Evolutionary conservation across 2,888 invertebrate species (phyloP).

Genomic region (Atethmia centrago): DNA sequence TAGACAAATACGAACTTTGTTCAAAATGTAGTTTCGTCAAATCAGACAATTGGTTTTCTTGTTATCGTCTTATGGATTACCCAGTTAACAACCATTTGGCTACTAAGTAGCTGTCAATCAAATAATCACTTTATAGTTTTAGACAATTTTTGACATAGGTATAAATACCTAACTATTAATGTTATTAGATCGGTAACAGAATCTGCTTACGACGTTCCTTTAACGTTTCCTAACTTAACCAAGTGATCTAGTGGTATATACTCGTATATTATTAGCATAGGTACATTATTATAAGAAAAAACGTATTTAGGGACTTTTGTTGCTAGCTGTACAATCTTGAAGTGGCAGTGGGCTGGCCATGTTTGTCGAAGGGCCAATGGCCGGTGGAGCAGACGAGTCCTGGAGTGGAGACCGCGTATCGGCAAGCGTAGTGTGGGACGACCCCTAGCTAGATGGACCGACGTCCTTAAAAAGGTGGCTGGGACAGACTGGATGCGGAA

Average conservation of each 20-base stretch:
- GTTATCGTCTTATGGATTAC: constrained; percentile 6
- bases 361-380: too few species aligned
- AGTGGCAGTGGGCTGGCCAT: too few species aligned
- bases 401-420: too few species aligned
- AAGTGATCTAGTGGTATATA: neutral
- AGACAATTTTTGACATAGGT: too few species aligned
- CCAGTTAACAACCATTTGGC: constrained; percentile 19
- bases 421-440: too few species aligned
- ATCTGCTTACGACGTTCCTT: neutral
- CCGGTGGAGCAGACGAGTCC: too few species aligned
- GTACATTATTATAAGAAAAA: neutral
- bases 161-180: neutral
- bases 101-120: constrained; percentile 22
- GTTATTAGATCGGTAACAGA: neutral
- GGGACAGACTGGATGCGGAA: too few species aligned
- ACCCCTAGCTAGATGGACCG: too few species aligned
- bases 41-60: constrained; percentile 12
- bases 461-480: too few species aligned
- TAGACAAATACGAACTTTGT: constrained; percentile 7
- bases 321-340: neutral
- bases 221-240: neutral
- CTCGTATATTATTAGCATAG: too few species aligned
- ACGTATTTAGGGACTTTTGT: neutral
- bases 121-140: constrained; percentile 10
- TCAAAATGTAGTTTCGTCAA: constrained; percentile 1